phyloP scores from a whole-genome alignment of 2,797 vertebrate species.

The Lepus townsendii region DNA sequence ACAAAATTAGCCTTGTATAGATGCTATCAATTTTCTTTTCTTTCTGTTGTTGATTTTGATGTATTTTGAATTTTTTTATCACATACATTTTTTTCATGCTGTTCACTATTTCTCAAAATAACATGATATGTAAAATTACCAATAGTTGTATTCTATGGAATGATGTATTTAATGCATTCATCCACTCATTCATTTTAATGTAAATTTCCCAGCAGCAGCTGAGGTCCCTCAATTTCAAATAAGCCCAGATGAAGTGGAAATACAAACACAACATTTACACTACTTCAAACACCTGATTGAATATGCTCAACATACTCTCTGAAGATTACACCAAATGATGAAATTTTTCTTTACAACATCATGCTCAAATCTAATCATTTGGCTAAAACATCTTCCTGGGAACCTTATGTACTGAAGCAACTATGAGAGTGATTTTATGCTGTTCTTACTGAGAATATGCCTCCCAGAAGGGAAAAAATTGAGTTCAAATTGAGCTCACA shows the following conservation, averaged over 20 bases:
- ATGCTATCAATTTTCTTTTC: background rate
- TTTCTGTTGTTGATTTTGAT: background rate
- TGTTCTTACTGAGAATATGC: background rate
- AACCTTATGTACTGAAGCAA: background rate
- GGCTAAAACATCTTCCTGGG: background rate
- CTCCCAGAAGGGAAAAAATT: constrained; percentile 10
- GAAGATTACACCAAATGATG: background rate
- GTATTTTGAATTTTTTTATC: background rate
- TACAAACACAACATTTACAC: background rate
- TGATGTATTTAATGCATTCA: constrained; percentile 12
- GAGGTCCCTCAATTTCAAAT: constrained; percentile 19
- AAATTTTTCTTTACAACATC: background rate
- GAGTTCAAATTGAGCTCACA: background rate
- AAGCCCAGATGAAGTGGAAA: background rate
- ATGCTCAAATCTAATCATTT: background rate
- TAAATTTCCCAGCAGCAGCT: background rate
- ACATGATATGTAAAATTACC: background rate
- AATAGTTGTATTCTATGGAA: background rate
- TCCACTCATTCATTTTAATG: constrained; percentile 4
- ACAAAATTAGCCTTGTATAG: background rate
- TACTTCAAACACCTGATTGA: constrained; percentile 12
- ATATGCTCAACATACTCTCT: background rate
- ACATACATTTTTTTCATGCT: background rate
- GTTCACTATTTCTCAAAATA: constrained; percentile 45
- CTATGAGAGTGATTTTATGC: background rate